phyloP scores from a whole-genome alignment of 2,113 vertebrate species.

The Pipa parva region DNA sequence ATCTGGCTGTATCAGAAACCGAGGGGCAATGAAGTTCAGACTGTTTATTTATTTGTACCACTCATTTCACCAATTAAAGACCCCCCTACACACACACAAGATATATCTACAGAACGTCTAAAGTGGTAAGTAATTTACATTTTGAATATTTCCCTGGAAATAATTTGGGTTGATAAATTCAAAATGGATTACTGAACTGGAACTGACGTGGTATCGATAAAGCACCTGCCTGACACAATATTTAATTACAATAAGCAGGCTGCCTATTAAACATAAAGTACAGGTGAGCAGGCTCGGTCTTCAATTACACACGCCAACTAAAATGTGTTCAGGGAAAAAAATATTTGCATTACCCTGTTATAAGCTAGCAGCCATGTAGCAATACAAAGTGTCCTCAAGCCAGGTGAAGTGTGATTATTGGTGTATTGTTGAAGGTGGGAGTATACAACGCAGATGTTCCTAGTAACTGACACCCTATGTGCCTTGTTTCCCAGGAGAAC shows the following conservation, averaged over 20 bases:
- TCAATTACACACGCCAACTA: constrained; percentile 14
- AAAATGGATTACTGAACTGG: too few species aligned
- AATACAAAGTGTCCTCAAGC: neutral
- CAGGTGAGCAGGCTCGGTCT: neutral
- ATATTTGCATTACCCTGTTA: neutral
- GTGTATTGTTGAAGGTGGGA: constrained; percentile 10
- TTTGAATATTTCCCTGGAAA: too few species aligned
- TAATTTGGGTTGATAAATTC: too few species aligned
- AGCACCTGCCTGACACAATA: constrained; percentile 18
- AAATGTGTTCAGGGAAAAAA: constrained; percentile 5
- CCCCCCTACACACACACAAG: too few species aligned
- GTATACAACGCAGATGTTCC: constrained; percentile 21
- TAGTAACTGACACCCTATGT: constrained; percentile 24
- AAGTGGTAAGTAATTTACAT: too few species aligned
- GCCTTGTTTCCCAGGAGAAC: constrained; percentile 17
- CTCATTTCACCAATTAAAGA: too few species aligned
- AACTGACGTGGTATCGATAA: neutral
- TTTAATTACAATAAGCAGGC: constrained; percentile 17
- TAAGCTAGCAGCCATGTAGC: neutral
- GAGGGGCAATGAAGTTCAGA: too few species aligned
- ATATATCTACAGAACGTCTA: too few species aligned
- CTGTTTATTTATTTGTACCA: too few species aligned
- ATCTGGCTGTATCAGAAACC: too few species aligned
- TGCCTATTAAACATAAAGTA: constrained; percentile 4
- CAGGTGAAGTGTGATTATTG: constrained; percentile 13